Base-by-base conservation (phyloP, 2,888 invertebrate genomes). In the Galeruca laticollis region DNA sequence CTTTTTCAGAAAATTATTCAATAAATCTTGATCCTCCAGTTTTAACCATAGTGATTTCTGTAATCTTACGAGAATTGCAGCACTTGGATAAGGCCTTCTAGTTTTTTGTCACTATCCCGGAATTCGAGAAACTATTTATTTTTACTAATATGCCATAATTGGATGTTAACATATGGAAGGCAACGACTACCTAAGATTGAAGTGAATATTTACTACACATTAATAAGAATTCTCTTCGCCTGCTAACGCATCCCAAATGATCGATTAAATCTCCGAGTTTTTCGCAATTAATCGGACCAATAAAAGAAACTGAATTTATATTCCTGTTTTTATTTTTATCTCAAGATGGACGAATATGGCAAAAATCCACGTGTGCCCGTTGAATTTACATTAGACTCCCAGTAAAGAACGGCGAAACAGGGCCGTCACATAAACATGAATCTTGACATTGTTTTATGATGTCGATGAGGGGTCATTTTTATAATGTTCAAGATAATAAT, bases 341-440 rank as follows among this genome's bases (percentile, higher is more conserved):
- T 61, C 62, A 62, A 43, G 20, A 63, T 20, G 31, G 56, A 76
- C 74, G 70, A 75, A 77, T 77, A 78, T 76, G 77, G 76, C 70
- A 70, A 74, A 77, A 76, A 76, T 74, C 70, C 61, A 72, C 67
- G 69, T 71, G 73, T 73, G 70, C 76, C 73, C 70, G 72, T 76
- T 75, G 79, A 77, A 79, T 78, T 75, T 73, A 72, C 76, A 78
- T 78, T 75, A 74, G 75, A 72, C 69, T 77, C 73, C 75, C 74
- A 73, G 77, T 78, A 78, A 75, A 72, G 73, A 75, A 76, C 73
- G 72, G 72, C 74, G 9, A 35, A 33, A 57, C 56, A 51, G 51
- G 51, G 6, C 51, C 8, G 51, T 51, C 73, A 74, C 6, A 15
- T 15, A 2, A 26, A n/a, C n/a, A n/a, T n/a, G n/a, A n/a, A n/a